A percentile compares a stretch with the other conserved stretches of the same genome.
These are phyloP conservation scores for Drosophila barbarae DNA, from an alignment of 2,888 invertebrate species.

Conservation along the genomic window DNA sequence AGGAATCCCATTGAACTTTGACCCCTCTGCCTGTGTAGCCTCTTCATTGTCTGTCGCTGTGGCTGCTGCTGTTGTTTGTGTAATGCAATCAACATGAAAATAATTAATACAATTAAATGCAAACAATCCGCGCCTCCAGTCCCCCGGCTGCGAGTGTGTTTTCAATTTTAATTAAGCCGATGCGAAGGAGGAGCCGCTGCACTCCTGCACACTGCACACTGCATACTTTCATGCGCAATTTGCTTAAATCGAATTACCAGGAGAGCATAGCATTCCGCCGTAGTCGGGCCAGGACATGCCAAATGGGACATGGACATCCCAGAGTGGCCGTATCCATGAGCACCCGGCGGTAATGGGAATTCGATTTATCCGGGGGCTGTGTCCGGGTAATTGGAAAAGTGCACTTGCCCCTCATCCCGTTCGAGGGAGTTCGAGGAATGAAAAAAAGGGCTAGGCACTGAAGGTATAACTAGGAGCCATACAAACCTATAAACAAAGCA, in stretches of 20 bases:
- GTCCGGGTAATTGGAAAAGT: constrained; percentile 13
- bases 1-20: constrained; percentile 6
- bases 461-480: neutral
- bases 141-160: constrained; percentile 10
- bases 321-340: constrained; percentile 2
- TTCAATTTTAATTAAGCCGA: constrained; percentile 59
- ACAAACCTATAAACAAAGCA: neutral
- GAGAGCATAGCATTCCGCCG: constrained; percentile 5
- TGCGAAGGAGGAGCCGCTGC: constrained; percentile 7
- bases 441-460: neutral
- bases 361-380: constrained; percentile 20
- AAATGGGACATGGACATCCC: neutral
- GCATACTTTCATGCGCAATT: constrained; percentile 65
- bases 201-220: constrained; percentile 1
- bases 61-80: constrained; percentile 26
- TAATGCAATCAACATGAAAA: constrained; percentile 67
- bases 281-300: neutral
- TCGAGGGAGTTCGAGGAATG: neutral
- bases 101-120: constrained; percentile 61
- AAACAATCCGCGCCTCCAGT: constrained; percentile 39
- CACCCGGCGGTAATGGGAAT: constrained; percentile 19
- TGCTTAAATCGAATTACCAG: constrained; percentile 60
- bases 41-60: constrained; percentile 11
- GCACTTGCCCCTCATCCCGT: no score
- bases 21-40: constrained; percentile 25